Evolutionary conservation across 2,888 invertebrate species (phyloP), one percentile per base, ranked within the genome.

Genomic region (Netelia inedita): DNA sequence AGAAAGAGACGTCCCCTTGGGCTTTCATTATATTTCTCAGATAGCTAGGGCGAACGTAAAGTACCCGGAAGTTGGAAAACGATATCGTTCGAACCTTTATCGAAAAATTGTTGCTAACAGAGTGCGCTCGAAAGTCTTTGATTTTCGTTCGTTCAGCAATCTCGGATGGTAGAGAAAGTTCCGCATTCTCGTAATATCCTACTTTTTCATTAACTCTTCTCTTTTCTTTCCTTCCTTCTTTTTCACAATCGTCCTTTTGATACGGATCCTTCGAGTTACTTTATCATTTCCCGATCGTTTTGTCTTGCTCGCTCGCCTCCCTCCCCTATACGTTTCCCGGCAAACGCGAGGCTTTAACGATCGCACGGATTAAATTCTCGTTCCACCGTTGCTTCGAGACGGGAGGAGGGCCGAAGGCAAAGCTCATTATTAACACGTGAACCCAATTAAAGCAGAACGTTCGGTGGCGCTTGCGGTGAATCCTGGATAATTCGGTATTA

Each of bases 1-100:
- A 57, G 57, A 79, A 14, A 79, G 57, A 14, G 14, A 46, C 23
- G 23, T 55, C 71, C 63, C 73, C 78, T 68, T 73, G 76, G 68
- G 82, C 68, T 78, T 82, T 82, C 73, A 79, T 82, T 82, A 79
- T 82, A 82, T 82, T 79, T 73, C 78, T 69, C 50, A 50, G 68
- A 79, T 79, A 69, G 66, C 82, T 68, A 9, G 78, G n/a, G 19
- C 53, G 73, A 61, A 50, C 57, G 61, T 35, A 66, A 73, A 68
- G 72, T 55, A 28, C 28, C 50, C 23, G 19, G 66, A 35, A 57
- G 61, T 19, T 53, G 76, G 46, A 71, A 73, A 72, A 79, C 23
- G 72, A 79, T 72, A 72, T 73, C 46, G n/a, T 1, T 50, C 46
- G 65, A 43, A 65, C 53, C 28, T 73, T 79, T 79, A 79, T 73